Base-by-base conservation (phyloP, 2,797 vertebrate species). In the Natrix natrix region DNA sequence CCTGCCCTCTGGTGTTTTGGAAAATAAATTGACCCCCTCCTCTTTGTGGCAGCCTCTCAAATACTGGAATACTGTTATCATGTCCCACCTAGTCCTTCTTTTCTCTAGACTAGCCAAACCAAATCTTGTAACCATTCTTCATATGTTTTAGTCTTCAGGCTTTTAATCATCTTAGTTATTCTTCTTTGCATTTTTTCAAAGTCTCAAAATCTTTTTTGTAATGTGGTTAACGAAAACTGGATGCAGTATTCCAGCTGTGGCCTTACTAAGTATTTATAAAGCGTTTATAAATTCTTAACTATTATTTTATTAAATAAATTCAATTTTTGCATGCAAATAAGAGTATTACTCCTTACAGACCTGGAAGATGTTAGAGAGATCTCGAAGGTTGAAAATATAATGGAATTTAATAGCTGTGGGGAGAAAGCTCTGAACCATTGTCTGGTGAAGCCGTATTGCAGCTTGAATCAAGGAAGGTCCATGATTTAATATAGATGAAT, bases 391-490 rank as follows among this genome's bases (percentile, higher is more conserved):
- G 96, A 99, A 98, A 88, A 97, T 96, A 89, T 97, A 98, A 94
- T 98, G 98, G 95, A 99, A 99, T 95, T 98, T 99, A 92, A 96
- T 57, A 92, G 98, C 98, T 1, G 98, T 98, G 88, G 98, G 98
- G 89, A 98, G 93, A 93, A 99, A 98, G 91, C 95, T 97, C 91
- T 97, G 97, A 92, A 97, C 94, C 96, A 98, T 97, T 54, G 66
- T 98, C 91, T 98, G 96, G 93, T 98, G 98, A 95, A 98, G 97
- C 20, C 93, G 88, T 13, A 97, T 69, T 13, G 98, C 96, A 91
- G 98, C 98, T 95, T 98, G 97, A 69, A 98, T 97, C 93, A 98
- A 66, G 43, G 95, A 74, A 20, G 96, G 48, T 89, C 97, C 93
- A 0, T 94, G 97, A 92, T 92, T 97, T 94, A 98, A 96, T 91